phyloP scores from a whole-genome alignment of 2,113 vertebrate genomes.

The Bos javanicus region DNA sequence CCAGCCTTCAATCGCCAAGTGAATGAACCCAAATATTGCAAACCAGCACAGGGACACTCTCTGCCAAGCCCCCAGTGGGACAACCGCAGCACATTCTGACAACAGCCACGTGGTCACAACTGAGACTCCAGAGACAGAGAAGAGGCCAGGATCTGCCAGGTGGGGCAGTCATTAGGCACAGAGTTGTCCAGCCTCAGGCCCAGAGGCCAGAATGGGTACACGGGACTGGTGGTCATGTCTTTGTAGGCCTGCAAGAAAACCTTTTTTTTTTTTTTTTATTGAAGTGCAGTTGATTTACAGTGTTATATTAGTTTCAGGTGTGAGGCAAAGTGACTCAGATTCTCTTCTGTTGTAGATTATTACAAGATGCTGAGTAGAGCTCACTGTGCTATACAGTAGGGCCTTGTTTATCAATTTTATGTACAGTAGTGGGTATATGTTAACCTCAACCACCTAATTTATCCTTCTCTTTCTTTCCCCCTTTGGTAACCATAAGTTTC shows the following conservation, averaged over 20 bases:
- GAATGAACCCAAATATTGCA: constrained; percentile 87
- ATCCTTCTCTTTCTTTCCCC: neutral
- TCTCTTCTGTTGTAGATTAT: neutral
- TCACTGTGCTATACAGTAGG: neutral
- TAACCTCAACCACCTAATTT: neutral
- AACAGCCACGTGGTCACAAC: constrained; percentile 81
- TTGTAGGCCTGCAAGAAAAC: neutral
- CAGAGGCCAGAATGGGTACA: constrained; percentile 89
- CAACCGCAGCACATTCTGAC: constrained; percentile 53
- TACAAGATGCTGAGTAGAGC: neutral
- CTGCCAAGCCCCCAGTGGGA: constrained; percentile 67
- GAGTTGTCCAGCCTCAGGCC: constrained; percentile 84
- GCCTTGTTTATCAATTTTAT: neutral
- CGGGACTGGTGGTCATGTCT: neutral
- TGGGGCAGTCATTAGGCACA: constrained; percentile 83
- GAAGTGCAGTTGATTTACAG: neutral
- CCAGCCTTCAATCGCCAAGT: constrained; percentile 90
- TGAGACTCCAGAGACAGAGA: constrained; percentile 83
- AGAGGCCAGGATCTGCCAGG: constrained; percentile 85
- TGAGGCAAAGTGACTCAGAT: neutral
- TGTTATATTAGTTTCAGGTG: neutral
- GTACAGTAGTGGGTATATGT: neutral
- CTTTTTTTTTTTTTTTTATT: neutral
- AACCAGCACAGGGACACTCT: constrained; percentile 91
- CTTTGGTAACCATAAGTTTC: neutral